Evolutionary conservation across 1,140 invertebrate genomes (phyloP), one percentile per base, ranked within the genome.

Genomic region (Fopius arisanus): DNA sequence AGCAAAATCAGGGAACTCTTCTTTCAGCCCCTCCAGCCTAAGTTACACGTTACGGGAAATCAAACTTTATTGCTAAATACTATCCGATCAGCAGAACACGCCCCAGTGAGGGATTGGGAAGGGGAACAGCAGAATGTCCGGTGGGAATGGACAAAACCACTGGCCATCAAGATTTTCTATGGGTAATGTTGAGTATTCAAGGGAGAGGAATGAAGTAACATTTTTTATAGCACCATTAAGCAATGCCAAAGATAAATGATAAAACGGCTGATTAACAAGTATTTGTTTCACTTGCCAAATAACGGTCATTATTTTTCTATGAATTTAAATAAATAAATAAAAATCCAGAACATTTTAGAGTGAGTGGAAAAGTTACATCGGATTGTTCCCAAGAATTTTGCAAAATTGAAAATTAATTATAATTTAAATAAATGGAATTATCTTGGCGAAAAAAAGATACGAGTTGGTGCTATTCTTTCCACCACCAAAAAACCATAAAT

Each of bases 61-160:
- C 85, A 83, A 83, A 87, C 85, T 87, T 88, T 88, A 88, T 87
- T 87, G 86, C 85, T 86, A 87, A 86, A 88, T 88, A 88, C 86
- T 74, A 86, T 80, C 75, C 82, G 84, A 86, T 88, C 86, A 88
- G 86, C 86, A 85, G 78, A 85, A 84, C 81, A 80, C 28, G 31
- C 66, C 66, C 70, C 63, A 51, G n/a, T 16, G 29, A 19, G 5
- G 2, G 26, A 2, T 19, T 29, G 4, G 4, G n/a, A n/a, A 29
- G 62, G 19, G 54, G 23, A 23, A 19, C 23, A 2, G 54, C 1
- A 23, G 21, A 59, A 59, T 59, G 54, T 59, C 54, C 54, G 16
- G 40, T 23, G 62, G 28, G 70, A 59, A 28, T 40, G 19, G 40
- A 72, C 51, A 59, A 70, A 59, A 59, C 54, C 54, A 59, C 54